Evolutionary conservation across 37 sponge, comb jelly and placozoan species (phyloP), one percentile per base, ranked within the genome.

Genomic region (Chondrilla cf. caribensis): DNA sequence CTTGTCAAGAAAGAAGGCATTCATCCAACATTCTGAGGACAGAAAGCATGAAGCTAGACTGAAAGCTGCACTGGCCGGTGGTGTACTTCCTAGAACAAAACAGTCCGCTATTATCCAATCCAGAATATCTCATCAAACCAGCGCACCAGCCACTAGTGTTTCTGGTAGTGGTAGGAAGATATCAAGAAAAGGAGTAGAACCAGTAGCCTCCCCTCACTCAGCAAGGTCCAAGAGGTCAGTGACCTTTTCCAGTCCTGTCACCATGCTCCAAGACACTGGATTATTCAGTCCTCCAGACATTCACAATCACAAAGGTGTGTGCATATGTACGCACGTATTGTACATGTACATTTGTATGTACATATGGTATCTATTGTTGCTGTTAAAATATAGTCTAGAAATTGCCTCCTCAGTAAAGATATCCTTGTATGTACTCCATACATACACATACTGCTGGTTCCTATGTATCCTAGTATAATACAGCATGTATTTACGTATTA

Each of bases 231-330:
- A 43, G 64, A 58, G 83, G 4, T 82, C 68, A 15, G 87, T 87
- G 18, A 82, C 78, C 22, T 87, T 87, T 70, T 87, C 79, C 38
- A 87, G 83, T 47, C 87, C 87, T 58, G 38, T 87, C 31, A 24
- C 44, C 5, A 29, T 28, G 60, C 59, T 59, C 14, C 79, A 82
- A 24, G 29, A 38, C 9, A 66, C 83, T 0, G 78, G 83, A 6
- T 41, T 58, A 29, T 82, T 82, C 79, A 87, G 42, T 28, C 83
- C 83, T 40, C 83, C 87, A 2, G 68, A 54, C 32, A 47, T 66
- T 14, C 85, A 85, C 54, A 78, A 44, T 8, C 40, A 38, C 41
- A 58, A 58, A 7, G 51, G 64, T 84, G 24, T 14, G 32, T 36
- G 38, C 3, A 24, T 38, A 64, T 28, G 40, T 42, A 25, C 38